Conservation (phyloP, 2,113 vertebrate species). For the Alosa alosa region DNA sequence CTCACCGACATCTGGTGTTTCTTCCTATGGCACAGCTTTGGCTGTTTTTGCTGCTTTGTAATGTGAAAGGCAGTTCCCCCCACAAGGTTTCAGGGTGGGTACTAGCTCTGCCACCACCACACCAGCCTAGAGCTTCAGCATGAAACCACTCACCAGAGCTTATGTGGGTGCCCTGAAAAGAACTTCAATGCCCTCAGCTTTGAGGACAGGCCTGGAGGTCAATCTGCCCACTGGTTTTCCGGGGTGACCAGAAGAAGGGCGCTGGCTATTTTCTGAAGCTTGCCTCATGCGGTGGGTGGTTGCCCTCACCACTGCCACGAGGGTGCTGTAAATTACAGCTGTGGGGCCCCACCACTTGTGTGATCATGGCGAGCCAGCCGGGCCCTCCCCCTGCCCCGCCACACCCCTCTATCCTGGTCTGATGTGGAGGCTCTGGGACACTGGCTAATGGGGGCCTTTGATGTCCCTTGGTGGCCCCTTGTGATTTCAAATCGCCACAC, state of each 20-base stretch:
- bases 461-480: slow-evolving; percentile 24
- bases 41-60: not conserved
- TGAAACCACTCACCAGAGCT: not conserved
- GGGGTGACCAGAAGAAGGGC: slow-evolving; percentile 48
- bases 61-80: not conserved
- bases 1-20: not conserved
- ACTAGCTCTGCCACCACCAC: not conserved
- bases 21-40: not conserved
- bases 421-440: slow-evolving; percentile 28
- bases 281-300: slow-evolving; percentile 68
- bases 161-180: not conserved
- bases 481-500: slow-evolving; percentile 21
- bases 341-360: slow-evolving; percentile 50
- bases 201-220: slow-evolving; percentile 18
- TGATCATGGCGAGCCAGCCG: slow-evolving; percentile 58
- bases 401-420: slow-evolving; percentile 44
- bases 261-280: slow-evolving; percentile 64
- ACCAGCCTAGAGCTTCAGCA: not conserved
- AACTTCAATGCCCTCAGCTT: not conserved
- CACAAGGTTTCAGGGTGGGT: not conserved
- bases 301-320: slow-evolving; percentile 64
- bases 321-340: slow-evolving; percentile 70
- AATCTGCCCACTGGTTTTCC: slow-evolving; percentile 39
- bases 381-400: slow-evolving; percentile 28
- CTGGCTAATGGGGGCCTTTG: not conserved